phyloP scores from a whole-genome alignment of 2,888 invertebrate genomes.

The Drosophila niveifrons region DNA sequence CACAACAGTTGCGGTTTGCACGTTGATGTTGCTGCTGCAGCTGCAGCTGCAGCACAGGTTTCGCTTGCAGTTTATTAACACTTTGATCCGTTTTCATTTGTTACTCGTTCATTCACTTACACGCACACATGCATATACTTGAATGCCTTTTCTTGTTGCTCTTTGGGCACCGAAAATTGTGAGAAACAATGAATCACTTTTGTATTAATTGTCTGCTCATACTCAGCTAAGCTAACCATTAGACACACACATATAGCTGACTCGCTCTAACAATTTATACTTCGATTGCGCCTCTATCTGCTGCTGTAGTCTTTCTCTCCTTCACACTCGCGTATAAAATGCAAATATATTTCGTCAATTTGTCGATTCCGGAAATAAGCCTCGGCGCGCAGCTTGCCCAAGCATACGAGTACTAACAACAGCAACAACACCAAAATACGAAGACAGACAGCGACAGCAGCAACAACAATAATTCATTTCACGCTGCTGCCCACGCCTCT shows the following conservation, averaged over 20 bases:
- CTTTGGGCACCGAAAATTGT: slow-evolving; percentile 14
- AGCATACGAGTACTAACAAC: slow-evolving; percentile 17
- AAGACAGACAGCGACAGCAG: slow-evolving; percentile 3
- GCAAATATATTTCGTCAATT: slow-evolving; percentile 67
- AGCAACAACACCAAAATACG: not conserved
- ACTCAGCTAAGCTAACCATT: slow-evolving; percentile 28
- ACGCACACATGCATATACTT: slow-evolving; percentile 4
- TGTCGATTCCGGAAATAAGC: slow-evolving; percentile 72
- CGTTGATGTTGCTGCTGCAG: slow-evolving; percentile 25
- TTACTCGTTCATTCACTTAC: slow-evolving; percentile 17
- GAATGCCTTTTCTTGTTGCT: slow-evolving; percentile 14
- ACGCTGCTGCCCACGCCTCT: slow-evolving; percentile 51
- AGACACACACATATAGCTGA: slow-evolving; percentile 14
- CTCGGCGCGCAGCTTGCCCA: slow-evolving; percentile 52
- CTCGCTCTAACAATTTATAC: slow-evolving; percentile 34
- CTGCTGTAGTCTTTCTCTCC: slow-evolving; percentile 1
- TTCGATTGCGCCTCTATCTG: slow-evolving; percentile 10
- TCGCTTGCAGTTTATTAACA: slow-evolving; percentile 61
- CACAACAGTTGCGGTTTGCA: slow-evolving; percentile 1
- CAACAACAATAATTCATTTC: slow-evolving; percentile 42
- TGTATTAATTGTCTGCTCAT: slow-evolving; percentile 50
- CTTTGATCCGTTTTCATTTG: slow-evolving; percentile 54
- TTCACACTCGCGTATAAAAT: slow-evolving; percentile 40
- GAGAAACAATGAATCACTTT: slow-evolving; percentile 50
- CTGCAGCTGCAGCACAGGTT: slow-evolving; percentile 41